These are phyloP conservation scores for Natator depressus DNA, from an alignment of 2,113 vertebrate species.

Conservation along the genomic window DNA sequence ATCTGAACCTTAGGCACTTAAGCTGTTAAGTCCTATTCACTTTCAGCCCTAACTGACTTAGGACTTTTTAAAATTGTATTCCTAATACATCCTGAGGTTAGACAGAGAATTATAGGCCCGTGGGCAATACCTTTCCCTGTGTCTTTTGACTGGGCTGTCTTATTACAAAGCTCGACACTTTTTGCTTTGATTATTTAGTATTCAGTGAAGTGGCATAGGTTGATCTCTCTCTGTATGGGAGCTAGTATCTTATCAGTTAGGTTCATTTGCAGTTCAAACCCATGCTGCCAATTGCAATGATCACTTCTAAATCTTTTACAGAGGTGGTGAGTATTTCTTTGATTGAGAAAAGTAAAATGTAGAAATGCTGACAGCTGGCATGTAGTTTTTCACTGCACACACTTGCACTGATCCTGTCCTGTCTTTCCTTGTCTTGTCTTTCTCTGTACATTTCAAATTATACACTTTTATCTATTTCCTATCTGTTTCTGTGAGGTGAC, in stretches of 20 bases:
- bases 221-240: neutral
- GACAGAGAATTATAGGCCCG: neutral
- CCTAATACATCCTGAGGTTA: neutral
- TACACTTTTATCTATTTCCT: neutral
- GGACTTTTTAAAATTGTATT: neutral
- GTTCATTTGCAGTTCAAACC: neutral
- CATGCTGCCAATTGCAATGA: neutral
- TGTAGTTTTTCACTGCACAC: neutral
- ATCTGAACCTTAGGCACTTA: neutral
- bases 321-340: neutral
- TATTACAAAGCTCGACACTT: neutral
- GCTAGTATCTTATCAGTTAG: neutral
- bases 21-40: neutral
- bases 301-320: neutral
- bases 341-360: neutral
- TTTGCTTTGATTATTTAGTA: neutral
- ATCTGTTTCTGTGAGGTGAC: neutral
- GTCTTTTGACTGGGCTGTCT: neutral
- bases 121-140: accelerated
- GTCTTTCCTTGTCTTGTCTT: neutral
- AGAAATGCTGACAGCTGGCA: neutral
- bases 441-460: neutral
- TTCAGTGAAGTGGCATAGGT: neutral
- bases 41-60: neutral
- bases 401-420: neutral